Evolutionary conservation across 2,113 vertebrate species (phyloP), one percentile per base, ranked within the genome.

Genomic region (Crocuta crocuta): DNA sequence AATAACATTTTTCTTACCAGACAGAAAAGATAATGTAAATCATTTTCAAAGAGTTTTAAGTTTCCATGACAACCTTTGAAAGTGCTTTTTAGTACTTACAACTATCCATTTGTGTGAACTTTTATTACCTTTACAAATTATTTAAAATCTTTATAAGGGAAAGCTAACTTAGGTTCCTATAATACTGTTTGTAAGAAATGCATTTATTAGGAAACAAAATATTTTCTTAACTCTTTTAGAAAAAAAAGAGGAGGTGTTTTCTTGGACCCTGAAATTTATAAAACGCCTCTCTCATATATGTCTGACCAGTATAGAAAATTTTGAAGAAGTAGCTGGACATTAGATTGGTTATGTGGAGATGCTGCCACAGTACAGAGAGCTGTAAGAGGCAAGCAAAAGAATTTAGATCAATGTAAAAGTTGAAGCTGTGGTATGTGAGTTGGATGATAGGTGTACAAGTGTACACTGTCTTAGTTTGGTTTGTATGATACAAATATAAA

Each of bases 41-140:
- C 50, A 16, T 94, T 94, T 96, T 97, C 65, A 86, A 90, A 93
- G 53, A 84, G 71, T 79, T 96, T 87, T 90, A 94, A 85, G 73
- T 92, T 97, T 94, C 84, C 58, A 33, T 92, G 89, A 92, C 91
- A 97, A 86, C 63, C 79, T 96, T 88, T 94, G 28, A 87, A 84
- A 87, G 31, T 92, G 84, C 28, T 90, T 96, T 73, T 83, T 93
- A 93, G 94, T 53, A 81, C 39, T 95, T 94, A 86, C 3, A 91
- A 63, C 53, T 19, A 73, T 93, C 48, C 19, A 78, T 95, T 97
- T 66, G 53, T 61, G 16, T 83, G 63, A 94, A 84, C 50, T 87
- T 89, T 83, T 66, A 28, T 78, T 97, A 94, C 66, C 39, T 96
- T 96, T 87, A 68, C 50, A 96, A 94, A 90, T 76, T 86, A 94